Evolutionary conservation across 2,797 vertebrate species (phyloP).

Genomic region (Phrynocephalus vlangalii): DNA sequence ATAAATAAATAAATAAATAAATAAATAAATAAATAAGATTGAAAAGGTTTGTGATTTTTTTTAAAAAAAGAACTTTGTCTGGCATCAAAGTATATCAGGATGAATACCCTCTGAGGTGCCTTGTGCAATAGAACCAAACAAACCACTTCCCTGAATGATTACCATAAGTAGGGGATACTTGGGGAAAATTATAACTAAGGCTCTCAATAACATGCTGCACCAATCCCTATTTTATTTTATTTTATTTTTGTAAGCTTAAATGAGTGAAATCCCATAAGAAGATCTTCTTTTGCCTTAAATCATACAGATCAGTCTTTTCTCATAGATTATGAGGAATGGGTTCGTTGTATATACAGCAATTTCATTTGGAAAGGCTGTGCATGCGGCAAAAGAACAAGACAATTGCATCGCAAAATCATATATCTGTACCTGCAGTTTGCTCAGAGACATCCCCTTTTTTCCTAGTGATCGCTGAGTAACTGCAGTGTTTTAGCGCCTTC

Average conservation of each 20-base stretch:
- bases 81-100: background rate
- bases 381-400: conserved; percentile 32
- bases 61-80: background rate
- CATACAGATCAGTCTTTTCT: conserved; percentile 25
- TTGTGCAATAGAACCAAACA: too few species aligned
- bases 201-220: too few species aligned
- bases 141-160: too few species aligned
- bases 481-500: conserved; percentile 79
- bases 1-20: too few species aligned
- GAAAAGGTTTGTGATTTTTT: background rate
- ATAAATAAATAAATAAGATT: background rate
- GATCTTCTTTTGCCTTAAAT: too few species aligned
- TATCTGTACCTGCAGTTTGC: background rate
- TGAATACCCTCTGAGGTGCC: background rate
- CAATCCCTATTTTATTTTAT: too few species aligned
- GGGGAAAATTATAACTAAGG: too few species aligned
- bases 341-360: background rate
- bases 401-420: background rate
- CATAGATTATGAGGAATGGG: conserved; percentile 7
- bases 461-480: conserved; percentile 40
- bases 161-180: too few species aligned
- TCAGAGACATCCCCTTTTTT: background rate
- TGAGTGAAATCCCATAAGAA: too few species aligned
- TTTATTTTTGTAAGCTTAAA: too few species aligned
- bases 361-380: background rate